A percentile compares a stretch with the other conserved stretches of the same genome.
These are phyloP conservation scores for Burhinus bistriatus DNA, from an alignment of 2,113 vertebrate species.

Conservation along the genomic window DNA sequence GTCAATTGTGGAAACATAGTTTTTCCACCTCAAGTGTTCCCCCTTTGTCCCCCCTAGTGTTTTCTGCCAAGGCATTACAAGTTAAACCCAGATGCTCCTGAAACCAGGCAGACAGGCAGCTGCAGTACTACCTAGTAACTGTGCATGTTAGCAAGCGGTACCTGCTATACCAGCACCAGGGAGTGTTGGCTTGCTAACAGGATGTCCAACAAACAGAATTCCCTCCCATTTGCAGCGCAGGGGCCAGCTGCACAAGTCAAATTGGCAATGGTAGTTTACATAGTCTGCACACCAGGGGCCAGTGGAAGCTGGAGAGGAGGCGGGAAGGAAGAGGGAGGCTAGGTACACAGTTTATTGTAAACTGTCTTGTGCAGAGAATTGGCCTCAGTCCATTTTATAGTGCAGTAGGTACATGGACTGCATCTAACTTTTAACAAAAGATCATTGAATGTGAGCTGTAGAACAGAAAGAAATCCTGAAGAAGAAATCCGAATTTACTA, in stretches of 20 bases:
- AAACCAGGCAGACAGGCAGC: neutral
- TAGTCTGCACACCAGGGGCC: neutral
- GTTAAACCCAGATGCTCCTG: neutral
- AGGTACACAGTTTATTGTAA: neutral
- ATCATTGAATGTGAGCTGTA: neutral
- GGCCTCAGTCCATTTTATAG: neutral
- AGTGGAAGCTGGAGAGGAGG: neutral
- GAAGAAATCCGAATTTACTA: neutral
- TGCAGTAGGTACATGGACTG: neutral
- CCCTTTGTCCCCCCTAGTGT: neutral
- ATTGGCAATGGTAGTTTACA: neutral
- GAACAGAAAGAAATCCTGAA: neutral
- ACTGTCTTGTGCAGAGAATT: neutral
- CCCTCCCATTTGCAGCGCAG: neutral
- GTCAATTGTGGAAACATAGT: neutral
- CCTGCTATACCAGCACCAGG: neutral
- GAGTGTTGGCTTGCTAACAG: neutral
- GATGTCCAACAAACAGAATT: neutral
- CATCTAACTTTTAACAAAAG: neutral
- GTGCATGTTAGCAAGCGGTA: neutral
- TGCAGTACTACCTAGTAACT: neutral
- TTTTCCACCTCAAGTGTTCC: neutral
- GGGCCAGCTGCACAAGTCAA: neutral
- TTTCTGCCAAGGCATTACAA: neutral
- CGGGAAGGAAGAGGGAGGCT: neutral